Base-by-base conservation (phyloP, 2,113 vertebrate genomes). In the Mola mola region DNA sequence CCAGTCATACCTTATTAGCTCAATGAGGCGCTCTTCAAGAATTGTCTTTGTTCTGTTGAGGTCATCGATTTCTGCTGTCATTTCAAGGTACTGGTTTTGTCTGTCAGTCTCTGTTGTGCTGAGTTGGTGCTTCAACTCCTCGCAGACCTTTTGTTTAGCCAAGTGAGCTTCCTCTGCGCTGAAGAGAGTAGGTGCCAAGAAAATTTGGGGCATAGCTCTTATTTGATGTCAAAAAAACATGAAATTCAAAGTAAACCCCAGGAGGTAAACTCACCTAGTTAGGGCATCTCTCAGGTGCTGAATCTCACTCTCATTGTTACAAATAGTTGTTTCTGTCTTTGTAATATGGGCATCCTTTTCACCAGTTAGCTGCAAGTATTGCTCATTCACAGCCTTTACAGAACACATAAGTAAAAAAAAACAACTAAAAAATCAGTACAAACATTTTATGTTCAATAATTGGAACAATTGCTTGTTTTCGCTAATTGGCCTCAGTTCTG, bases 1-100 rank as follows among this genome's bases (percentile, higher is more conserved):
- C n/a, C 25, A 8, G 6, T 59, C 85, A 19, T 88, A 97, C 96
- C 91, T 93, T 79, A 98, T 94, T 21, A 98, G 93, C 83, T 98
- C 96, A 16, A 98, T 96, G 68, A 98, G 93, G 13, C 96, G 93
- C 75, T 98, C 96, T 75, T 97, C 96, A 3, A 98, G 93, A 80
- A 90, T 94, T 44, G 65, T 83, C 85, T 97, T 98, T 64, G 94
- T 97, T 82, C 87, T 92, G 16, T 90, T 92, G 56, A 98, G 91
- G 81, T 98, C 96, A 19, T 97, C 95, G 10, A 98, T 84, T 77
- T 98, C 94, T 8, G 96, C 94, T 0, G 90, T 66, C 87, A 96
- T 87, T 73, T 88, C 93, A 77, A 93, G 82, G 40, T 90, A 78
- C n/a, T 86, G 92, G 66, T 20, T 93, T 4, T 94, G 87, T 66